These are phyloP conservation scores for Gasterosteus nipponicus DNA, from an alignment of 2,113 vertebrate species.

Conservation along the genomic window DNA sequence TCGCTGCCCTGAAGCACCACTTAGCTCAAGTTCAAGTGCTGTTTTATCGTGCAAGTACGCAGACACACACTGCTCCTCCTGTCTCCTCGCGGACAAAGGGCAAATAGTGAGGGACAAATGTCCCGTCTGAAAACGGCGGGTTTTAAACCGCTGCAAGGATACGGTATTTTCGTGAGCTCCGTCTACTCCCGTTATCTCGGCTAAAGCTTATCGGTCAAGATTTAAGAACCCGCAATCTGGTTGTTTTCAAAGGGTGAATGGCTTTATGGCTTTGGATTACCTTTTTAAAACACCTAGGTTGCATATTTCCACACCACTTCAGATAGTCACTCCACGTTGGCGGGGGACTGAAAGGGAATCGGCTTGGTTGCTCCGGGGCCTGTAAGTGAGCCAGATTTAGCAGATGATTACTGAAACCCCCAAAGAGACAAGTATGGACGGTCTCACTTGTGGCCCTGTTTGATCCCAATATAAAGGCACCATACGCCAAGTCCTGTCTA, in stretches of 20 bases:
- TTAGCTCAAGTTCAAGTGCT: constrained; percentile 65
- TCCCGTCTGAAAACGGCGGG: constrained; percentile 47
- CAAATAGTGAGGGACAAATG: constrained; percentile 41
- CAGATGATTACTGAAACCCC: constrained; percentile 61
- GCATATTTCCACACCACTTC: constrained; percentile 61
- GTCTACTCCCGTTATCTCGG: constrained; percentile 61
- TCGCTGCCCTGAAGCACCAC: constrained; percentile 56
- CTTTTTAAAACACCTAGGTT: constrained; percentile 73
- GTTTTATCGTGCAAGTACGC: constrained; percentile 46
- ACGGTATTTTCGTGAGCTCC: constrained; percentile 11
- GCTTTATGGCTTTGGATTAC: constrained; percentile 71
- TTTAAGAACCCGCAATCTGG: constrained; percentile 66
- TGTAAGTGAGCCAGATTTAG: constrained; percentile 54
- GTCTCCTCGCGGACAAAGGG: constrained; percentile 36
- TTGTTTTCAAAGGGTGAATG: constrained; percentile 74
- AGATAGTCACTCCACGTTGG: constrained; percentile 63
- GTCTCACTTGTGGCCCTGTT: constrained; percentile 43
- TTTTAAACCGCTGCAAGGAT: constrained; percentile 35
- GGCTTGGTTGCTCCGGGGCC: constrained; percentile 22
- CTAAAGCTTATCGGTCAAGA: constrained; percentile 65
- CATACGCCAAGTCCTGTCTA: constrained; percentile 19
- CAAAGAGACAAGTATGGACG: constrained; percentile 49
- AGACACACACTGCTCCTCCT: constrained; percentile 36
- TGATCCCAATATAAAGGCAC: constrained; percentile 36
- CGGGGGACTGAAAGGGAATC: constrained; percentile 60